These are phyloP conservation scores for Brenthis daphne DNA, from an alignment of 2,888 invertebrate species.

Conservation along the genomic window DNA sequence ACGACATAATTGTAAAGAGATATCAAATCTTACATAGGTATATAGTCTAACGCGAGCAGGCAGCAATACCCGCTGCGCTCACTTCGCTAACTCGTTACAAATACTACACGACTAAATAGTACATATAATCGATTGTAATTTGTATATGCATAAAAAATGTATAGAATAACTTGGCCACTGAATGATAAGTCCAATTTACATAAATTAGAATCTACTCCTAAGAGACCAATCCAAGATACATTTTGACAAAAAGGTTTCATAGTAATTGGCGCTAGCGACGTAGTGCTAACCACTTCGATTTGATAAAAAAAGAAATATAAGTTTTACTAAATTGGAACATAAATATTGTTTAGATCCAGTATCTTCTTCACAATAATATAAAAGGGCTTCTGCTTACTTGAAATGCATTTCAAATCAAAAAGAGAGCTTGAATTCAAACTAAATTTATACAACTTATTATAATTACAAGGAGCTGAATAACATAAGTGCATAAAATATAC, in stretches of 20 bases:
- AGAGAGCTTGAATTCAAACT: slow-evolving; percentile 64
- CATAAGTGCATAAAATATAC: slow-evolving; percentile 57
- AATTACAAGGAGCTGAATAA: slow-evolving; percentile 57
- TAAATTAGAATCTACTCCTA: slow-evolving; percentile 25
- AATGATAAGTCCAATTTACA: slow-evolving; percentile 42
- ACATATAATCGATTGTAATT: slow-evolving; percentile 64
- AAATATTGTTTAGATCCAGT: too few species aligned
- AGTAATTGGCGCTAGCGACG: slow-evolving; percentile 44
- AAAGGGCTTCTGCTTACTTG: slow-evolving; percentile 34
- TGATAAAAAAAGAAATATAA: too few species aligned
- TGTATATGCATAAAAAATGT: slow-evolving; percentile 79
- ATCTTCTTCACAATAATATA: too few species aligned
- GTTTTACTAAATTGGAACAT: too few species aligned
- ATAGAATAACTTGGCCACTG: slow-evolving; percentile 76
- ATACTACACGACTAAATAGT: slow-evolving; percentile 72
- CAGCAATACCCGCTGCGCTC: slow-evolving; percentile 55
- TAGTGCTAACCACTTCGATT: too few species aligned
- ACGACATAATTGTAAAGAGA: slow-evolving; percentile 71
- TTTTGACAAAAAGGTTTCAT: slow-evolving; percentile 31
- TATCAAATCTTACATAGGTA: slow-evolving; percentile 69
- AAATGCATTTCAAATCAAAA: slow-evolving; percentile 57
- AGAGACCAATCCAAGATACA: slow-evolving; percentile 6
- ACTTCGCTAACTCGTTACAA: slow-evolving; percentile 65
- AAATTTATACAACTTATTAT: slow-evolving; percentile 76
- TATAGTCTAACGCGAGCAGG: slow-evolving; percentile 49